Percentiles rank a stretch among this genome's conserved stretches.
Evolutionary conservation across 23 tunicate species (phyloP).

Genomic region (Phallusia fumigata): DNA sequence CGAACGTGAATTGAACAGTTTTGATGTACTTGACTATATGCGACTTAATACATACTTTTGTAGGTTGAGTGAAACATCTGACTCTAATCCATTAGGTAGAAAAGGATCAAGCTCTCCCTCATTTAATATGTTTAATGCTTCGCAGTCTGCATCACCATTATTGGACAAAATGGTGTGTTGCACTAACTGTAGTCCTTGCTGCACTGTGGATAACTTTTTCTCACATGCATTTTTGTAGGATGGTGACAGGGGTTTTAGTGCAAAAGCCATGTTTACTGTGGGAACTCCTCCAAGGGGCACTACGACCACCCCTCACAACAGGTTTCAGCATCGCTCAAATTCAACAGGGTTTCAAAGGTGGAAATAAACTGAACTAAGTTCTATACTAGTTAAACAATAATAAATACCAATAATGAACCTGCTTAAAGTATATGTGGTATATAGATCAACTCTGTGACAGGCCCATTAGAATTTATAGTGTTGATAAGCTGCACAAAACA

Average conservation of each 20-base stretch:
- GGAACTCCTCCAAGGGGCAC: conserved; percentile 74
- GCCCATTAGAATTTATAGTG: too few species aligned
- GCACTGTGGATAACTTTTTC: neutral
- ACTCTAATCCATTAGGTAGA: conserved; percentile 9
- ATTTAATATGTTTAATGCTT: conserved; percentile 42
- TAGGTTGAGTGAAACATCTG: conserved; percentile 57
- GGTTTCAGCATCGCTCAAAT: neutral
- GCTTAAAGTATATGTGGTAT: too few species aligned
- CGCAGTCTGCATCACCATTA: conserved; percentile 44
- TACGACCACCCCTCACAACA: neutral
- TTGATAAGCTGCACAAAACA: too few species aligned
- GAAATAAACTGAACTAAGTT: too few species aligned
- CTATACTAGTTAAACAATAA: too few species aligned
- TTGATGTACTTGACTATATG: neutral
- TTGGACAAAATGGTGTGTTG: neutral
- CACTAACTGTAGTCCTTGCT: neutral
- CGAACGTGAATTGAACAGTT: conserved; percentile 32
- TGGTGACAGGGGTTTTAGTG: neutral
- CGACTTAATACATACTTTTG: neutral
- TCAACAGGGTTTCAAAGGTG: conserved; percentile 5
- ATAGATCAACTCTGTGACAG: too few species aligned
- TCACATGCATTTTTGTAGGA: neutral
- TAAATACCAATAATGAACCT: too few species aligned
- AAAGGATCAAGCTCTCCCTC: conserved; percentile 36
- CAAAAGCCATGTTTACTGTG: conserved; percentile 54